These are phyloP conservation scores for Chrysomela aeneicollis DNA, from an alignment of 2,888 invertebrate genomes.

Conservation along the genomic window DNA sequence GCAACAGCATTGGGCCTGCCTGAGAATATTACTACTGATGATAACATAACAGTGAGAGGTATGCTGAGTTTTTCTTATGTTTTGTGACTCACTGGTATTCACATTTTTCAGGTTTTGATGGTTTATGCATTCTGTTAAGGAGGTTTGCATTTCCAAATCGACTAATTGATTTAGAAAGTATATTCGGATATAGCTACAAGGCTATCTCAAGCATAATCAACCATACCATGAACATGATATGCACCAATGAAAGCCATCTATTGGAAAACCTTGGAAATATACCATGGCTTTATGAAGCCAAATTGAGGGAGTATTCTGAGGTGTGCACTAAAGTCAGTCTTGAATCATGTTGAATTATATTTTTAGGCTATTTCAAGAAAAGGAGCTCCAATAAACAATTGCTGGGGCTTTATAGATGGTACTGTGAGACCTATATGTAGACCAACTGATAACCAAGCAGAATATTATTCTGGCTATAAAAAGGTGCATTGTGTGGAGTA, in stretches of 20 bases:
- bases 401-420: slow-evolving; percentile 27
- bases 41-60: background rate
- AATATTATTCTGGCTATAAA: slow-evolving; percentile 36
- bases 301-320: slow-evolving; percentile 17
- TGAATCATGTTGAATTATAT: background rate
- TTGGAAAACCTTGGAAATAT: slow-evolving; percentile 6
- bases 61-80: slow-evolving; percentile 2
- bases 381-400: slow-evolving; percentile 24
- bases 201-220: background rate
- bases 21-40: background rate
- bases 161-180: slow-evolving; percentile 5
- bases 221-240: background rate
- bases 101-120: slow-evolving; percentile 10
- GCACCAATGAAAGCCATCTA: slow-evolving; percentile 7
- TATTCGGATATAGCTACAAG: background rate
- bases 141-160: slow-evolving; percentile 10
- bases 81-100: background rate
- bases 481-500: slow-evolving; percentile 33
- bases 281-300: slow-evolving; percentile 6
- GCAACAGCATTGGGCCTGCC: slow-evolving; percentile 4
- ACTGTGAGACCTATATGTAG: slow-evolving; percentile 33
- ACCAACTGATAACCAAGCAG: slow-evolving; percentile 31
- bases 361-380: slow-evolving; percentile 17
- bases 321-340: background rate
- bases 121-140: background rate